Evolutionary conservation across 2,888 invertebrate genomes (phyloP).

Genomic region (Neria commutata): DNA sequence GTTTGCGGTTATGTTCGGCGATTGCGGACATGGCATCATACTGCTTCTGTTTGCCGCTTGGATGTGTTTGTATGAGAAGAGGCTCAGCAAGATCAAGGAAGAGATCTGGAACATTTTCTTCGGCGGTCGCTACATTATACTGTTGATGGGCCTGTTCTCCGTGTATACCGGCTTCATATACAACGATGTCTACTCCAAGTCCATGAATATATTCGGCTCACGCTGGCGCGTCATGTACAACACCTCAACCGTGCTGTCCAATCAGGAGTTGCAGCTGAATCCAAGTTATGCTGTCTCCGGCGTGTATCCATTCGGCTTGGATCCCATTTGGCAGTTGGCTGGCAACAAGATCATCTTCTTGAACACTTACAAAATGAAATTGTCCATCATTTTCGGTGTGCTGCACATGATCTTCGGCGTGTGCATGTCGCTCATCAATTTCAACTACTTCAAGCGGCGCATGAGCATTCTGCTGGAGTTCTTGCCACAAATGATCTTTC

Average conservation of each 20-base stretch:
- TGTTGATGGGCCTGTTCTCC: conserved; percentile 96
- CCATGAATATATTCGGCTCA: conserved; percentile 91
- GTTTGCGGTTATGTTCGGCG: conserved; percentile 97
- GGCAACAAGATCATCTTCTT: conserved; percentile 92
- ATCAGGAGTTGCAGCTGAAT: conserved; percentile 67
- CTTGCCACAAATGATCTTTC: conserved; percentile 89
- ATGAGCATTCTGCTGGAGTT: conserved; percentile 81
- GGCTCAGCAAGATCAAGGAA: conserved; percentile 71
- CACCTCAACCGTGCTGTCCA: conserved; percentile 55
- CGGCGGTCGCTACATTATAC: conserved; percentile 94
- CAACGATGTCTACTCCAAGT: conserved; percentile 96
- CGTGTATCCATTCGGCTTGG: conserved; percentile 83
- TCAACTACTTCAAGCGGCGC: conserved; percentile 73
- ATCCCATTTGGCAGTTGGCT: conserved; percentile 76
- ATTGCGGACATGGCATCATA: conserved; percentile 87
- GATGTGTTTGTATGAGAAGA: conserved; percentile 82
- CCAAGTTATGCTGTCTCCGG: conserved; percentile 64
- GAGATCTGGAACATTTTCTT: conserved; percentile 98
- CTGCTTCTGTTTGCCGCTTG: conserved; percentile 80
- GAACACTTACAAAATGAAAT: conserved; percentile 96
- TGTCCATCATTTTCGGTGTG: conserved; percentile 93
- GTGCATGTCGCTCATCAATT: conserved; percentile 78
- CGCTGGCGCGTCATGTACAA: conserved; percentile 75
- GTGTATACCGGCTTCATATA: conserved; percentile 98
- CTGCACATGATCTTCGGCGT: conserved; percentile 95